These are phyloP conservation scores for Belonocnema kinseyi DNA, from an alignment of 1,140 invertebrate genomes.

Conservation along the genomic window DNA sequence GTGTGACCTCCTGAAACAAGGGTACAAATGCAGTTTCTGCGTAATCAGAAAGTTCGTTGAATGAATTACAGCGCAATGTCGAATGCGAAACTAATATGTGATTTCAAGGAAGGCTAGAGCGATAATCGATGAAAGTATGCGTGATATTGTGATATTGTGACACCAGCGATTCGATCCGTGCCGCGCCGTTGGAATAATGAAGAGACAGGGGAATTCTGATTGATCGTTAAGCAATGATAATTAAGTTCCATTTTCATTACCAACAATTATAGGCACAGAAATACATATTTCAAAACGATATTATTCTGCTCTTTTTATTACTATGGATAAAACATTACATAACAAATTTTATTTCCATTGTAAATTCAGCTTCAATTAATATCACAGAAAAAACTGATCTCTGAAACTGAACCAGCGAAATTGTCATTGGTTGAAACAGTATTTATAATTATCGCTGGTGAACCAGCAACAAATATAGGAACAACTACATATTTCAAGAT, in stretches of 20 bases:
- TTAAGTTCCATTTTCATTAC: constrained; percentile 6
- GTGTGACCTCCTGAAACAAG: constrained; percentile 5
- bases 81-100: constrained; percentile 22
- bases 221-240: constrained; percentile 3
- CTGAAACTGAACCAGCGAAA: no score
- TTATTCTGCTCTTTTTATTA: no score
- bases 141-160: constrained; percentile 5
- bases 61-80: constrained; percentile 14
- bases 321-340: no score
- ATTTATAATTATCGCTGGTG: no score
- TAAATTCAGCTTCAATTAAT: background rate
- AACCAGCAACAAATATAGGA: no score
- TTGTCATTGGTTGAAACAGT: no score
- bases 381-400: background rate
- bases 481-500: no score
- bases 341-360: background rate
- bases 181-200: constrained; percentile 3
- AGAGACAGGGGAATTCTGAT: constrained; percentile 14
- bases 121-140: constrained; percentile 44
- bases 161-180: background rate
- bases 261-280: background rate
- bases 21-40: constrained; percentile 18
- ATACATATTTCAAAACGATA: no score
- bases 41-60: constrained; percentile 24
- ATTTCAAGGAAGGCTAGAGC: constrained; percentile 19